Evolutionary conservation across 2,888 invertebrate genomes (phyloP).

Genomic region (Dynastes maya): DNA sequence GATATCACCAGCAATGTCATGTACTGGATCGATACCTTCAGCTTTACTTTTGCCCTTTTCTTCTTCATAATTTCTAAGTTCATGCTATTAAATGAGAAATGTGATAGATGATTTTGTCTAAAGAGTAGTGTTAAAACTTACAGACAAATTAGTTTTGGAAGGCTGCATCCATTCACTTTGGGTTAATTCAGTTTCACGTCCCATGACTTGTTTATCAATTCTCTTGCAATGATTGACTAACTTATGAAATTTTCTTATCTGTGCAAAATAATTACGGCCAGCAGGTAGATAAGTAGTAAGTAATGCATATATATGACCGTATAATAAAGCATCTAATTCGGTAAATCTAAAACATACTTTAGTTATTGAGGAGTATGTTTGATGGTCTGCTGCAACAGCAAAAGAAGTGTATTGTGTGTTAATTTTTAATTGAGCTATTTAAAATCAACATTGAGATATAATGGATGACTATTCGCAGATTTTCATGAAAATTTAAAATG

Average conservation of each 20-base stretch:
- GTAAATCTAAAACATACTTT: slow-evolving; percentile 74
- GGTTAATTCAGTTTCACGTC: slow-evolving; percentile 49
- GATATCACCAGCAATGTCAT: slow-evolving; percentile 19
- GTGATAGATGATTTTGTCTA: neutral
- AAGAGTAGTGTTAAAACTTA: slow-evolving; percentile 19
- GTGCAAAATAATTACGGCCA: slow-evolving; percentile 46
- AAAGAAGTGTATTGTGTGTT: neutral
- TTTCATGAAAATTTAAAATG: too few species aligned
- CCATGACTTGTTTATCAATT: slow-evolving; percentile 56
- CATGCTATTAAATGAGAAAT: slow-evolving; percentile 20
- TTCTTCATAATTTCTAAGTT: slow-evolving; percentile 22
- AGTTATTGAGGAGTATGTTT: neutral
- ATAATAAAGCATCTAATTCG: slow-evolving; percentile 85
- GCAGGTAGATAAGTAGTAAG: slow-evolving; percentile 62
- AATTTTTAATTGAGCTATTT: neutral
- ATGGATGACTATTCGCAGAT: neutral
- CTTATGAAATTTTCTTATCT: slow-evolving; percentile 54
- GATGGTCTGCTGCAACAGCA: neutral
- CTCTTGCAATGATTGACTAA: slow-evolving; percentile 56
- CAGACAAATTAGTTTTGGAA: slow-evolving; percentile 27
- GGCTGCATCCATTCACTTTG: slow-evolving; percentile 16
- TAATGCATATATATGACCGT: slow-evolving; percentile 76
- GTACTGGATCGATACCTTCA: neutral
- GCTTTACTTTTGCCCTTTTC: slow-evolving; percentile 5
- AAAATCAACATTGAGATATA: neutral